Base-by-base conservation (phyloP, 2,113 vertebrate species). In the Grus americana region DNA sequence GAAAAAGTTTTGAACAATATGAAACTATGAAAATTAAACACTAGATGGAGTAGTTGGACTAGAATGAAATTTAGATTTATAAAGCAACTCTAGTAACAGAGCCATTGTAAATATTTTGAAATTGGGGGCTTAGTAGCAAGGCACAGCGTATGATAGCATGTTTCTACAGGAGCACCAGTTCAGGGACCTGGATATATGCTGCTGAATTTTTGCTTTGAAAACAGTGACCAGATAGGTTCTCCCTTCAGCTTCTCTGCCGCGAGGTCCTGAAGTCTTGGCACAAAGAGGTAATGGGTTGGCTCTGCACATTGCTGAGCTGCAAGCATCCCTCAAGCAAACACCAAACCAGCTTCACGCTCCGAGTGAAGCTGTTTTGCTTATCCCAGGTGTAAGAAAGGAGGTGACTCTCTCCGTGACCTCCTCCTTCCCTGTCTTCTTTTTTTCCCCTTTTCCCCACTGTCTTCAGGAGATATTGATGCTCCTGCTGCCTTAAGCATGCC, bases 11-110 rank as follows among this genome's bases (percentile, higher is more conserved):
- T 79, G 62, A 91, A 38, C 38, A 44, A 30, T 40, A n/a, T 89
- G 91, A 81, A 91, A 78, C 20, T 55, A 17, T 89, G 57, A 79
- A 57, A 40, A 75, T 59, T 54, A 91, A 83, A 95, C 97, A 75
- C 95, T 95, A 97, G 97, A 78, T 97, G 97, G 95, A 81, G 97
- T 66, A 91, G 86, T 97, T 93, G 95, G 85, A 92, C 88, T 62
- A 68, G 91, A 86, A 92, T 92, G 54, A 95, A 92, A 81, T 4
- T 26, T 30, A n/a, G 63, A 67, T 79, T 79, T 57, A 8, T 71
- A 66, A 68, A 91, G 21, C 61, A 74, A 16, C 8, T 65, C 76
- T 52, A 61, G 66, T 83, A 88, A 90, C 58, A 72, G 67, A 94
- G 47, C 26, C 75, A 58, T 27, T 79, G 83, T 81, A 95, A 95